Percentiles rank a stretch among this genome's conserved stretches.
These are phyloP conservation scores for Dreissena polymorpha DNA, from an alignment of 1,140 invertebrate species.

Conservation along the genomic window DNA sequence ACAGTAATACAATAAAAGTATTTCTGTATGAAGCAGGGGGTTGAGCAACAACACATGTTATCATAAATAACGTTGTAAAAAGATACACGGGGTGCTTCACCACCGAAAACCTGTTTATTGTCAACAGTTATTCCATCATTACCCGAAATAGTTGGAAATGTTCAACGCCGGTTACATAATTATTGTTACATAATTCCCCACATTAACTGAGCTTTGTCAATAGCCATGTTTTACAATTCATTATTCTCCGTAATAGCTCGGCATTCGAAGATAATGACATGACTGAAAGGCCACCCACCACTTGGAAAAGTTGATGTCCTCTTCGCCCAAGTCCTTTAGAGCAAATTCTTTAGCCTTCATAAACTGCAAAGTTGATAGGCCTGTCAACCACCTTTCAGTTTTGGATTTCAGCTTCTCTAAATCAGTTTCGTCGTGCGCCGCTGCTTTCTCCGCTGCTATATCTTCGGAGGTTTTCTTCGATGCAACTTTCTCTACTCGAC, in stretches of 20 bases:
- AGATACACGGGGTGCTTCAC: too few relatives aligned
- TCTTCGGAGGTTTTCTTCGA: constrained; percentile 53
- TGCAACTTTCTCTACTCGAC: constrained; percentile 22
- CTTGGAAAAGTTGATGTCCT: constrained; percentile 62
- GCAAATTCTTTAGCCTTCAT: constrained; percentile 62
- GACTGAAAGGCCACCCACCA: constrained; percentile 66
- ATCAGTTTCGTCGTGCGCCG: constrained; percentile 61
- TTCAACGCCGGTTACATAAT: too few relatives aligned
- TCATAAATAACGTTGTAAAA: too few relatives aligned
- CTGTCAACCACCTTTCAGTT: constrained; percentile 67
- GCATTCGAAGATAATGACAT: constrained; percentile 64
- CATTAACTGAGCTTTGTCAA: too few relatives aligned
- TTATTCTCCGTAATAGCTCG: not conserved
- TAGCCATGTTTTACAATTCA: too few relatives aligned
- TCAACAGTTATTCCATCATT: too few relatives aligned
- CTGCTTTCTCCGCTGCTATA: constrained; percentile 12
- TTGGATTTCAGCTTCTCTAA: constrained; percentile 64
- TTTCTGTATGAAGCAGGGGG: too few relatives aligned
- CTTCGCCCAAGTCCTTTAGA: constrained; percentile 65
- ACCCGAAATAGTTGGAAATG: too few relatives aligned
- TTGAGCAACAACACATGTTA: too few relatives aligned
- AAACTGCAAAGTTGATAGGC: constrained; percentile 62
- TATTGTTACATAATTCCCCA: too few relatives aligned
- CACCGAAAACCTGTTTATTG: too few relatives aligned
- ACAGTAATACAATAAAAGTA: too few relatives aligned